These are phyloP conservation scores for Strix aluco DNA, from an alignment of 2,113 vertebrate genomes.

Conservation along the genomic window DNA sequence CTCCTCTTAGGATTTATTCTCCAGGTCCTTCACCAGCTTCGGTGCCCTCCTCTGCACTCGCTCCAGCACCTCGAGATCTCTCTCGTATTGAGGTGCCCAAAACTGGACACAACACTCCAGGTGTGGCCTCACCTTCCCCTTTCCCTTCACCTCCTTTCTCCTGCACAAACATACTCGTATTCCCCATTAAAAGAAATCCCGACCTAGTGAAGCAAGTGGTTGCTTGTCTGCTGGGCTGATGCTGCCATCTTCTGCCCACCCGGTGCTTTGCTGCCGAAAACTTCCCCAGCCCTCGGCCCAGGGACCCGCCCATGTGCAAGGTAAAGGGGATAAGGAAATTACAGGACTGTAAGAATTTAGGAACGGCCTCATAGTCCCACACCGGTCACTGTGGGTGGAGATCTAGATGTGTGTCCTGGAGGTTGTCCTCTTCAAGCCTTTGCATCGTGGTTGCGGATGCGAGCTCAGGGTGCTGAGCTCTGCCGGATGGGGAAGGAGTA, in stretches of 20 bases:
- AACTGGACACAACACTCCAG: no score
- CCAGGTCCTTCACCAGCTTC: no score
- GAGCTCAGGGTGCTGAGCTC: background rate
- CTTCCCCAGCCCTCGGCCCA: background rate
- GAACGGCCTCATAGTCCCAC: background rate
- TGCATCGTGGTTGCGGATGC: fast-evolving
- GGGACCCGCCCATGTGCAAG: fast-evolving
- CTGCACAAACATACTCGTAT: fast-evolving
- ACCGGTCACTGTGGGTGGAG: background rate
- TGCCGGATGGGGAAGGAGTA: background rate
- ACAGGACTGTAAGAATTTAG: background rate
- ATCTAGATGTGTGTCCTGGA: background rate
- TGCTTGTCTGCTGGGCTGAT: background rate
- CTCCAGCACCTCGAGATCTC: no score
- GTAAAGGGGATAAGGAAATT: background rate
- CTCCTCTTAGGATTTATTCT: no score
- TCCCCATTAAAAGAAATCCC: background rate
- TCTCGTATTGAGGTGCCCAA: no score
- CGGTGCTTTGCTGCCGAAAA: background rate
- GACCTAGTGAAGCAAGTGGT: fast-evolving
- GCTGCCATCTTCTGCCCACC: conserved; percentile 54
- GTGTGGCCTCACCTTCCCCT: no score
- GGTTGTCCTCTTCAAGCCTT: background rate
- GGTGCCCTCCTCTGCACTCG: no score
- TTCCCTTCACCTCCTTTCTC: background rate